These are phyloP conservation scores for Eutolmus rufibarbis DNA, from an alignment of 2,888 invertebrate species.

Conservation along the genomic window DNA sequence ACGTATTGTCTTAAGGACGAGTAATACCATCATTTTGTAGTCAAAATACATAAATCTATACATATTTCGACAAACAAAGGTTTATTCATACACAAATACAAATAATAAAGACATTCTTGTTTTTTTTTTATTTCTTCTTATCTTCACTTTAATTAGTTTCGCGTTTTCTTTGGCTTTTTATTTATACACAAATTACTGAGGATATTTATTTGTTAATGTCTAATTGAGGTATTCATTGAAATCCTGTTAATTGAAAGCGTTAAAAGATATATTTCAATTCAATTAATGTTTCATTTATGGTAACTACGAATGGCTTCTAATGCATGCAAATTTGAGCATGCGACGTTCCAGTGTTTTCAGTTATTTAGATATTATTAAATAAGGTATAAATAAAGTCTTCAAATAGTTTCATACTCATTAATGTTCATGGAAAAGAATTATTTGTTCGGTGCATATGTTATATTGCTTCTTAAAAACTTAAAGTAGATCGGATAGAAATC, in stretches of 20 bases:
- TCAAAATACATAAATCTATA: neutral
- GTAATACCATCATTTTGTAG: neutral
- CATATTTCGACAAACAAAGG: neutral
- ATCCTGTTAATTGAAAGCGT: constrained; percentile 57
- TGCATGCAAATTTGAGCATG: neutral
- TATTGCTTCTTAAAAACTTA: neutral
- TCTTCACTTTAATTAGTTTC: neutral
- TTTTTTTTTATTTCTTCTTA: constrained; percentile 13
- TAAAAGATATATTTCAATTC: constrained; percentile 38
- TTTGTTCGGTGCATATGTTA: neutral
- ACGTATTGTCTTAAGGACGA: neutral
- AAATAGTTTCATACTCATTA: neutral
- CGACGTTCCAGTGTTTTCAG: neutral
- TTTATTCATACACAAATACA: neutral
- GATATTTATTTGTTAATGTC: constrained; percentile 39
- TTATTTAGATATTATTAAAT: neutral
- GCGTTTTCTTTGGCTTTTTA: neutral
- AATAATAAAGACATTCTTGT: neutral
- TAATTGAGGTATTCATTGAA: constrained; percentile 64
- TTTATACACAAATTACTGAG: neutral
- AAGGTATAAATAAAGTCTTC: neutral
- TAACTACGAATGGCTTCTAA: neutral
- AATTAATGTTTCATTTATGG: neutral
- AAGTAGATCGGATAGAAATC: neutral
- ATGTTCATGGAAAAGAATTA: neutral